phyloP scores from a whole-genome alignment of 92 coral and sea anemone genomes.

The Pocillopora grandis region DNA sequence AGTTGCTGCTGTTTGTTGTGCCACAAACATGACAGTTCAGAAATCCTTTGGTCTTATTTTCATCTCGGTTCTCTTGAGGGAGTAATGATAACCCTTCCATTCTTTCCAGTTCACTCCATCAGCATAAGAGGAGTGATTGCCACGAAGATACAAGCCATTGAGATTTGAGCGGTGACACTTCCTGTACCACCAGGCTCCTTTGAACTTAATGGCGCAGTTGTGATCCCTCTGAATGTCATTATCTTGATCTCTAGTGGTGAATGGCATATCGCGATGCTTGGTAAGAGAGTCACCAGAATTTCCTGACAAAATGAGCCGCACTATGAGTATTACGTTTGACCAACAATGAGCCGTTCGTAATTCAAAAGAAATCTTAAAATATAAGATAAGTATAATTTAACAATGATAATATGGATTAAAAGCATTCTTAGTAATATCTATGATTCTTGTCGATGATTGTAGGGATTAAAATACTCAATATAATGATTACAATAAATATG shows the following conservation, averaged over 20 bases:
- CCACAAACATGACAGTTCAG: neutral
- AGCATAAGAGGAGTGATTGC: neutral
- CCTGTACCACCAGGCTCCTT: constrained; percentile 25
- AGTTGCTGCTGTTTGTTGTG: too few relatives aligned
- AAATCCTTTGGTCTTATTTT: neutral
- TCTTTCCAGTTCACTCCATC: constrained; percentile 9
- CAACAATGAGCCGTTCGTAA: too few relatives aligned
- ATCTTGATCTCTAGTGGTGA: constrained; percentile 48
- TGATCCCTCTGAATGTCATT: neutral
- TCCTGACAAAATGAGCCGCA: too few relatives aligned
- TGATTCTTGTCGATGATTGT: too few relatives aligned
- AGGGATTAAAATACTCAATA: too few relatives aligned
- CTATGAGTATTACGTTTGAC: too few relatives aligned
- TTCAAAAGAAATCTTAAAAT: too few relatives aligned
- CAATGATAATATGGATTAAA: too few relatives aligned
- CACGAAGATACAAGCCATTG: constrained; percentile 11
- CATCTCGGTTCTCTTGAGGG: neutral
- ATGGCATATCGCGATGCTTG: neutral
- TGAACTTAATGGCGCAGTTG: constrained; percentile 19
- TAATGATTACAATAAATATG: too few relatives aligned
- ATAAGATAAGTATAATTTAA: too few relatives aligned
- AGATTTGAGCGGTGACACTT: neutral
- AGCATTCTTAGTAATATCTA: too few relatives aligned
- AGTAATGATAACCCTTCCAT: constrained; percentile 6
- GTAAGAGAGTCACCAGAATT: too few relatives aligned